Base-by-base conservation (phyloP, 2,888 invertebrate species). In the Graphium colonna region DNA sequence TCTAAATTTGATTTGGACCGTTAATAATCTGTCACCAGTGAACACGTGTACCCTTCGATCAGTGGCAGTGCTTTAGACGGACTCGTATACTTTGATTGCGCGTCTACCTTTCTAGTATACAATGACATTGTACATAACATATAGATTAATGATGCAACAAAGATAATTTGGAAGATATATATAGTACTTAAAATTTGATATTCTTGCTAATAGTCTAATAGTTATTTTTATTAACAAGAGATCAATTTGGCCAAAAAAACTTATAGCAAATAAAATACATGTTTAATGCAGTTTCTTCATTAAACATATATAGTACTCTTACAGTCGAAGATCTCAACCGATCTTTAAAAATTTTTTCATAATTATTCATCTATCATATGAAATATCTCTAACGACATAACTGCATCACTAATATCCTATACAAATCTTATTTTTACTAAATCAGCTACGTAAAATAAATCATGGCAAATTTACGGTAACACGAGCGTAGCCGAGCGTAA, bases 101-200 rank as follows among this genome's bases (percentile, higher is more conserved):
- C 40, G 45, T 53, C 51, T 51, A 47, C 55, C 53, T 55, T 50
- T 52, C 46, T 40, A 18, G 10, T 47, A 47, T 50, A 52, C 51
- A 58, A 52, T 39, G 18, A 28, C 31, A 26, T 33, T 33, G 51
- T 44, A 40, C 26, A 31, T 26, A 3, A 16, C 18, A n/a, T 15
- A 42, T 47, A 51, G 50, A 31, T 42, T 51, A 42, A 12, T 45
- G 33, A 40, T 10, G 10, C 3, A 10, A 1, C 38, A 51, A 43
- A 44, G 44, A 16, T 18, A 42, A 40, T 46, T 21, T 33, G 2
- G n/a, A 10, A 10, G 33, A 33, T 10, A 7, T n/a, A 10, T 7
- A 28, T 7, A 7, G 28, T 28, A 8, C 5, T 7, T 28, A 28
- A 7, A 8, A 7, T 7, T 28, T 7, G 28, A 4, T 28, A 8